Evolutionary conservation across 2,797 vertebrate species (phyloP).

Genomic region (Jordanella pulchra): DNA sequence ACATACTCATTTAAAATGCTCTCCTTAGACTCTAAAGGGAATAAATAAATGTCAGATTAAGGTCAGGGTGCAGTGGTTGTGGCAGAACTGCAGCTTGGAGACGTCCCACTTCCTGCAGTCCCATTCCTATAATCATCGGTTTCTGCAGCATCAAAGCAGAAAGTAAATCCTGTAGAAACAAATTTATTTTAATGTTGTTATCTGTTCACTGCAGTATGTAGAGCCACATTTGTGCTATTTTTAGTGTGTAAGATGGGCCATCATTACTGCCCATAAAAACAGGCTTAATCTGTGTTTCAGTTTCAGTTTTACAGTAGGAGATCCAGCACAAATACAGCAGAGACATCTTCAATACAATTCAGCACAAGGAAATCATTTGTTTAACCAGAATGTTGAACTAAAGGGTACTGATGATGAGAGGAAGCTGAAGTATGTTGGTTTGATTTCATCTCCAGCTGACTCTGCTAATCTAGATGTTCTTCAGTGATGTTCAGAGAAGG

Average conservation of each 20-base stretch:
- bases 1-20: neutral
- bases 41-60: neutral
- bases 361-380: no score
- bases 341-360: no score
- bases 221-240: neutral
- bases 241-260: neutral
- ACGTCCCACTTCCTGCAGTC: neutral
- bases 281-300: neutral
- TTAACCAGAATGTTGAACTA: neutral
- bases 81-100: no score
- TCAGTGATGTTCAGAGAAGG: neutral
- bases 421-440: neutral
- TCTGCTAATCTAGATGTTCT: no score
- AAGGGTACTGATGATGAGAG: neutral
- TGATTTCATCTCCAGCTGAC: neutral
- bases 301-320: neutral
- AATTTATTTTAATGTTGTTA: neutral
- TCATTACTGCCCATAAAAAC: neutral
- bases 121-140: neutral
- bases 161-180: neutral
- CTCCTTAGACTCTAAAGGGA: neutral
- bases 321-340: neutral
- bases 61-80: no score
- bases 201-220: neutral
- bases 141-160: neutral